These are phyloP conservation scores for Maniola hyperantus DNA, from an alignment of 2,888 invertebrate species.

Conservation along the genomic window DNA sequence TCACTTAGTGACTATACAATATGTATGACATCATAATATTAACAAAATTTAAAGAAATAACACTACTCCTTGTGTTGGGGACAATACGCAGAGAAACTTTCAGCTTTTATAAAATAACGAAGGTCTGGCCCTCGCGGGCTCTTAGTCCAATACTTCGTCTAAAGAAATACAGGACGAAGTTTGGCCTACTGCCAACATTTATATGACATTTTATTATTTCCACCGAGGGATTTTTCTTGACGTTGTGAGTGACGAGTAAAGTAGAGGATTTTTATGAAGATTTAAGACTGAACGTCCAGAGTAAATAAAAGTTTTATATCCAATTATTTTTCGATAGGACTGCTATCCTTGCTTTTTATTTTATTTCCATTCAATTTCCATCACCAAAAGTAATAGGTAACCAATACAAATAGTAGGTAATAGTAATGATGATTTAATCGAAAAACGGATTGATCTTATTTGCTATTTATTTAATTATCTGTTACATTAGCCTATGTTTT, in stretches of 20 bases:
- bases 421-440: too few species aligned
- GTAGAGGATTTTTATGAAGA: conserved; percentile 14
- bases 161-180: conserved; percentile 27
- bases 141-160: conserved; percentile 14
- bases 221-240: conserved; percentile 30
- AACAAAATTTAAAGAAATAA: too few species aligned
- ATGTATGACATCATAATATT: too few species aligned
- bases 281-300: conserved; percentile 2
- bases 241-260: conserved; percentile 20
- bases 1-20: neutral
- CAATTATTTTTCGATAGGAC: conserved; percentile 3
- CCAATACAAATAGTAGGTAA: too few species aligned
- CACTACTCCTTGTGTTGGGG: too few species aligned
- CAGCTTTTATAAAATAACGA: too few species aligned
- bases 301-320: neutral
- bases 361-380: neutral
- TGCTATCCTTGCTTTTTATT: neutral
- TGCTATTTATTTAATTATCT: too few species aligned
- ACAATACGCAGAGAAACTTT: too few species aligned
- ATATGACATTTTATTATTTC: conserved; percentile 30
- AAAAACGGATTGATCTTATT: too few species aligned
- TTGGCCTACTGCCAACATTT: conserved; percentile 33
- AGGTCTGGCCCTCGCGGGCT: too few species aligned
- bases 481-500: too few species aligned
- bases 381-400: too few species aligned